Evolutionary conservation across 2,113 vertebrate genomes (phyloP).

Genomic region (Scomber colias): DNA sequence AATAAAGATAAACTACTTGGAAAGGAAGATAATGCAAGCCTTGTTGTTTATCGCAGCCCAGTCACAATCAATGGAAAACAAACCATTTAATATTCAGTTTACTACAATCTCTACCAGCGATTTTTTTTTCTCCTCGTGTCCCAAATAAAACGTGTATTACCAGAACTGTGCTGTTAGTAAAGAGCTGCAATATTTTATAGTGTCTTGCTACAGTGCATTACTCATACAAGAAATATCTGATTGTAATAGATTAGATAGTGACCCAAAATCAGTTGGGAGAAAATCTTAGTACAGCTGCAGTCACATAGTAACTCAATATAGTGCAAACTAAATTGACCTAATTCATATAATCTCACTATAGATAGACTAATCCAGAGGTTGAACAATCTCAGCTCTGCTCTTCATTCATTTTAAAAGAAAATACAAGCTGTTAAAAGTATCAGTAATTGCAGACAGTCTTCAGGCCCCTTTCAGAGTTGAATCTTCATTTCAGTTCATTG

Average conservation of each 20-base stretch:
- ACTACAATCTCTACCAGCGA: not conserved
- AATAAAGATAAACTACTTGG: not conserved
- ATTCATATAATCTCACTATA: slow-evolving; percentile 5
- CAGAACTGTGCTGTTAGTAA: too few relatives aligned
- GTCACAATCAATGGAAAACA: not conserved
- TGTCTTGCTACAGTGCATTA: too few relatives aligned
- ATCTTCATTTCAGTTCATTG: not conserved
- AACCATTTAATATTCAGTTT: not conserved
- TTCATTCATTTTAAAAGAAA: not conserved
- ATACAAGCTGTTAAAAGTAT: too few relatives aligned
- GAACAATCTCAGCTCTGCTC: not conserved
- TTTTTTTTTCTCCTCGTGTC: too few relatives aligned
- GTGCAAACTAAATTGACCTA: slow-evolving; percentile 19
- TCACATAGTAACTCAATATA: not conserved
- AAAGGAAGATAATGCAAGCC: not conserved
- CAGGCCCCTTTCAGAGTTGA: not conserved
- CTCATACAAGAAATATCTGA: not conserved
- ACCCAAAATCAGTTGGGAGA: not conserved
- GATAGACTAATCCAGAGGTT: not conserved
- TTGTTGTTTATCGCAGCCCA: not conserved
- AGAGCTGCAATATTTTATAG: too few relatives aligned
- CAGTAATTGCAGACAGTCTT: too few relatives aligned
- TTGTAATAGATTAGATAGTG: not conserved
- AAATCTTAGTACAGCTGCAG: not conserved
- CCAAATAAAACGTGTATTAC: too few relatives aligned